These are phyloP conservation scores for Myathropa florea DNA, from an alignment of 2,888 invertebrate genomes.

Conservation along the genomic window DNA sequence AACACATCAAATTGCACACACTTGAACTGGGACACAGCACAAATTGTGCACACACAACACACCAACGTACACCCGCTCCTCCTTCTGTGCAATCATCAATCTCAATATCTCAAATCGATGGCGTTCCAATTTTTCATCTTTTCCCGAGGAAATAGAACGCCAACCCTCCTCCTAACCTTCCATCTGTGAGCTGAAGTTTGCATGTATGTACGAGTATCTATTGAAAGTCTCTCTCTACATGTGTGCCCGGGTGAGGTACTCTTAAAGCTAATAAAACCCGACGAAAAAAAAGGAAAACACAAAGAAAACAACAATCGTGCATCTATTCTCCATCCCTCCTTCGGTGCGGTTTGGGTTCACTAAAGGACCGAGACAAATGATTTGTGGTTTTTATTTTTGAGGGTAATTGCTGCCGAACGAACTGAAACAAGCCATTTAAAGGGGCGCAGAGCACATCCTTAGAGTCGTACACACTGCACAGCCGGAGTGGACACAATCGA, in stretches of 20 bases:
- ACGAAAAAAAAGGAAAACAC: background rate
- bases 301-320: conserved; percentile 40
- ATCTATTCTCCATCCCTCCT: conserved; percentile 1
- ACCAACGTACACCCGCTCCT: background rate
- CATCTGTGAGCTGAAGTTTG: background rate
- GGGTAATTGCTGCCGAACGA: conserved; percentile 69
- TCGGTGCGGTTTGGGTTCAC: background rate
- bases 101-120: conserved; percentile 68
- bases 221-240: background rate
- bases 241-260: conserved; percentile 38
- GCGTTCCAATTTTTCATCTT: conserved; percentile 67
- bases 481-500: background rate
- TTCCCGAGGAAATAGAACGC: conserved; percentile 36
- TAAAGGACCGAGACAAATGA: conserved; percentile 66
- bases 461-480: background rate
- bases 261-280: conserved; percentile 66
- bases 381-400: conserved; percentile 69
- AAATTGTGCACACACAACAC: background rate
- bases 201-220: background rate
- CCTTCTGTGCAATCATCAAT: conserved; percentile 55
- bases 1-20: conserved; percentile 42
- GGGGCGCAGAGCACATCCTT: conserved; percentile 6
- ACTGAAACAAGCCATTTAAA: conserved; percentile 57
- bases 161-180: conserved; percentile 13
- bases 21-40: conserved; percentile 42